Base-by-base conservation (phyloP, 1,140 invertebrate species). In the Papilio dardanus region DNA sequence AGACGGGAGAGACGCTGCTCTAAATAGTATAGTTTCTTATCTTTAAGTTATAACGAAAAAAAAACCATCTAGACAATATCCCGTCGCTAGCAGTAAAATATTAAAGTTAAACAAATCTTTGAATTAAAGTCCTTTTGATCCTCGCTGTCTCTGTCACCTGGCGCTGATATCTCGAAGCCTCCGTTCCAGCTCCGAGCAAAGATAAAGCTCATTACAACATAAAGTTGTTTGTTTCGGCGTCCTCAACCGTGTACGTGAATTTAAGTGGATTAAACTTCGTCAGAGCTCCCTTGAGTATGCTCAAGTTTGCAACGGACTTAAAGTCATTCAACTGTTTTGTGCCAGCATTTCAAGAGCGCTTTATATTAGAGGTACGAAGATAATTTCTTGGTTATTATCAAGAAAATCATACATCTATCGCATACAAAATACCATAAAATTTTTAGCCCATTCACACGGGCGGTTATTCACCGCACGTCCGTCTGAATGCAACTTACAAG, bases 141-240 rank as follows among this genome's bases (percentile, higher is more conserved):
- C 30, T 1, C 33, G 31, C 67, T 69, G 67, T 69, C 28, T 69
- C 40, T 75, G 75, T 71, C 33, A 75, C 58, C 37, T 76, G 40
- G 69, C 75, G 74, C 50, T 78, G 66, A 76, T 79, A 78, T 83
- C 74, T 66, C 75, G 65, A 75, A 76, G 78, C 62, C 74, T 75
- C 74, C 77, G 74, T 78, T 78, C 35, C 67, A 69, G 33, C 67
- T 35, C 33, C 71, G 67, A 75, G 80, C 78, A 79, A 74, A 82
- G 81, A 88, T 83, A 87, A 86, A 86, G 83, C 86, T 86, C 79
- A 85, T 88, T 85, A 84, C 86, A 83, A 81, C 81, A 85, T 87
- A 81, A 88, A 87, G 76, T 86, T 80, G 80, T 82, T 83, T 86
- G 79, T 85, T 75, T 78, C 76, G 71, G 77, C 75, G 50, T 78